These are phyloP conservation scores for Zosterops hypoxanthus DNA, from an alignment of 2,113 vertebrate genomes.

Conservation along the genomic window DNA sequence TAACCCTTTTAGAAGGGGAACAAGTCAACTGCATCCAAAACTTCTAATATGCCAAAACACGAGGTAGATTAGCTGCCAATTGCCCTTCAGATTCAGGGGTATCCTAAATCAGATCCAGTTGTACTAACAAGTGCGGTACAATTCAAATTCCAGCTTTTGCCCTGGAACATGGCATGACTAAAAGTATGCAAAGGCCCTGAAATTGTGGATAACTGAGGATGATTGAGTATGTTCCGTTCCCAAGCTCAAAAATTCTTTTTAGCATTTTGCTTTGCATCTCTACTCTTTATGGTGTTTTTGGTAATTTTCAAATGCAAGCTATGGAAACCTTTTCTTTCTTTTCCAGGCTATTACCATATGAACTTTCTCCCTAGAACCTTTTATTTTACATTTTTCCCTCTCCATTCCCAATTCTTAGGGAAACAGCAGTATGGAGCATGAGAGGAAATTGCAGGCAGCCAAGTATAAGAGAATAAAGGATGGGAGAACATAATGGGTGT, in stretches of 20 bases:
- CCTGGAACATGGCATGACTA: neutral
- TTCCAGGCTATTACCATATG: neutral
- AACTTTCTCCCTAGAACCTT: neutral
- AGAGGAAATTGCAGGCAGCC: neutral
- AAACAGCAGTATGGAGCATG: neutral
- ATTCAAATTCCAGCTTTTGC: neutral
- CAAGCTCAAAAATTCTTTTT: neutral
- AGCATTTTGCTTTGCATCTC: neutral
- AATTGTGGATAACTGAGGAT: neutral
- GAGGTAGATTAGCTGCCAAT: neutral
- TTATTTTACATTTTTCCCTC: accelerated
- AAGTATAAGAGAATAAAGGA: neutral
- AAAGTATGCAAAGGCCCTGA: neutral
- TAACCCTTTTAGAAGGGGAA: neutral
- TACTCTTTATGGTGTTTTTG: neutral
- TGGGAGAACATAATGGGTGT: neutral
- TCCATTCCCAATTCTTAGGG: neutral
- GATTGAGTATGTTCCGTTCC: neutral
- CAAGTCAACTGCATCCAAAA: neutral
- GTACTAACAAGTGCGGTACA: neutral
- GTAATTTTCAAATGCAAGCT: neutral
- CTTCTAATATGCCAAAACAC: neutral
- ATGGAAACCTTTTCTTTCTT: neutral
- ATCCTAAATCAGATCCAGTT: neutral
- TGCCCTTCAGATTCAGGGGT: neutral